Percentiles rank a stretch among this genome's conserved stretches.
phyloP scores from a whole-genome alignment of 2,888 invertebrate species.

The Unio pictorum region DNA sequence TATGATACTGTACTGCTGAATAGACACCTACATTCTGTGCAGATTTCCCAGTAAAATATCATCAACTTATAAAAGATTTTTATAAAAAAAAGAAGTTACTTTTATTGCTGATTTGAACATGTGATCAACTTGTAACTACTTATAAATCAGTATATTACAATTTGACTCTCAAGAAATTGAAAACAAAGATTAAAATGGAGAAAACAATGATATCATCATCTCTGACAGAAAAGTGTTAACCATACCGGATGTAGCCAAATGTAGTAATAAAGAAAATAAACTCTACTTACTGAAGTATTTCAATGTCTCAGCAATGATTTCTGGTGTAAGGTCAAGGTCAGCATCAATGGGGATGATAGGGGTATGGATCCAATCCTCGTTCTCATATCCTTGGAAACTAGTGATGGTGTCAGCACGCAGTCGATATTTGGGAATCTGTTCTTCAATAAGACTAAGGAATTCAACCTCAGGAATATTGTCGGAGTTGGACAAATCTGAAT shows the following conservation, averaged over 20 bases:
- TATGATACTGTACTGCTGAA: too few relatives aligned
- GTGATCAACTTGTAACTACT: too few relatives aligned
- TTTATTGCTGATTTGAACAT: too few relatives aligned
- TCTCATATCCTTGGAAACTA: slow-evolving; percentile 87
- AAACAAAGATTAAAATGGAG: too few relatives aligned
- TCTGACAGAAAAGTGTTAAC: too few relatives aligned
- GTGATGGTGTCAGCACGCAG: slow-evolving; percentile 94
- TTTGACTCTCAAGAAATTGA: too few relatives aligned
- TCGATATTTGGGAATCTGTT: slow-evolving; percentile 94
- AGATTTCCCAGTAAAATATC: too few relatives aligned
- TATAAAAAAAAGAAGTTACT: too few relatives aligned
- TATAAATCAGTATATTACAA: too few relatives aligned
- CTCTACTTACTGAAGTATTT: slow-evolving; percentile 94
- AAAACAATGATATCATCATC: too few relatives aligned
- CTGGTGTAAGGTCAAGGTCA: slow-evolving; percentile 82
- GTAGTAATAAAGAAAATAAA: not conserved
- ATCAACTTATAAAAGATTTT: too few relatives aligned
- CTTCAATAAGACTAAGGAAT: slow-evolving; percentile 93
- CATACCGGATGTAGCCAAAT: not conserved
- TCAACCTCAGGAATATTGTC: slow-evolving; percentile 95
- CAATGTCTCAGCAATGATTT: slow-evolving; percentile 95
- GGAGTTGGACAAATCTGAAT: slow-evolving; percentile 90
- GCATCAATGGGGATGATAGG: slow-evolving; percentile 83
- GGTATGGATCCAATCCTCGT: slow-evolving; percentile 84
- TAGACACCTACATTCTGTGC: too few relatives aligned